phyloP scores from a whole-genome alignment of 2,888 invertebrate species.

The Pegoplata infirma region DNA sequence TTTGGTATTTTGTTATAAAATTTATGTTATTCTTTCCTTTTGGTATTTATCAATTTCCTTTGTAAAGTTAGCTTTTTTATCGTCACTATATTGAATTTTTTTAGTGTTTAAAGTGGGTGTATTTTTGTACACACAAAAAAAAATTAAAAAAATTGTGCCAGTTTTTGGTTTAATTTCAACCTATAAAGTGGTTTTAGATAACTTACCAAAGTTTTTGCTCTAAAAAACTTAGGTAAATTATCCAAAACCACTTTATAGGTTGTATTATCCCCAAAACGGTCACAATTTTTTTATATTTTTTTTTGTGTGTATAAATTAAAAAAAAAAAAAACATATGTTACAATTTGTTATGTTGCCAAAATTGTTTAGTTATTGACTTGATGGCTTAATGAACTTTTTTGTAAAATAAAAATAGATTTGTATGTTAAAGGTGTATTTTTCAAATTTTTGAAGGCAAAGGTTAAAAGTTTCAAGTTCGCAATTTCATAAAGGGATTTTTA shows the following conservation, averaged over 20 bases:
- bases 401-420: background rate
- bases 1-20: constrained; percentile 38
- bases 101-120: background rate
- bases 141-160: background rate
- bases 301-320: too few species aligned
- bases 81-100: too few species aligned
- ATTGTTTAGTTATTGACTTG: background rate
- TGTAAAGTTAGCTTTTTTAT: background rate
- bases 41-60: constrained; percentile 40
- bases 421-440: background rate
- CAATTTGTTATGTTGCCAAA: background rate
- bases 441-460: background rate
- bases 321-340: too few species aligned
- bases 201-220: too few species aligned
- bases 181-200: too few species aligned
- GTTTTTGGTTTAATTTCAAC: too few species aligned
- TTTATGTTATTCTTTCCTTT: constrained; percentile 27
- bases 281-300: too few species aligned
- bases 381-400: background rate
- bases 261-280: too few species aligned
- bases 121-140: too few species aligned
- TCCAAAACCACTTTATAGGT: too few species aligned
- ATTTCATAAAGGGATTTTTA: too few species aligned
- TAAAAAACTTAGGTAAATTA: too few species aligned
- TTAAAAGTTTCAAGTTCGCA: background rate